Base-by-base conservation (phyloP, 2,113 vertebrate species). In the Scophthalmus maximus region DNA sequence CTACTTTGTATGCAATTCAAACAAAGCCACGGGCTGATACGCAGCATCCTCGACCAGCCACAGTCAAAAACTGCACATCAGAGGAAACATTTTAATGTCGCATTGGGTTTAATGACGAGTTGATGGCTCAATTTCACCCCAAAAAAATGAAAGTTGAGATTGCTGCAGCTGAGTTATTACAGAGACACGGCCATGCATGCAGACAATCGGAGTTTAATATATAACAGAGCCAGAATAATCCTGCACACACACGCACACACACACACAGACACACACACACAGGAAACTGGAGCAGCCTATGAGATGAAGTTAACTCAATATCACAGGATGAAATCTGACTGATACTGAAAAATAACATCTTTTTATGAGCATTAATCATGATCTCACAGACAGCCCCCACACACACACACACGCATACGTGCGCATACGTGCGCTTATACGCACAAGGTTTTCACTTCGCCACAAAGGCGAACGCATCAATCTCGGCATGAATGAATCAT, bases 401-500 rank as follows among this genome's bases (percentile, higher is more conserved):
- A 68, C 15, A 52, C 67, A 59, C 34, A 46, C 53, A 52, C 55
- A 30, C 38, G 20, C 49, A 57, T 25, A 42, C 44, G 47, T 55
- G 30, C 36, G 56, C 72, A 58, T 8, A 38, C 44, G 78, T 17
- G 67, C 8, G 34, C 70, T 61, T 1, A 22, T 3, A 53, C 26
- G 22, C 30, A 57, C 18, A 22, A 9, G 70, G 73, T 53, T 65
- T 42, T 15, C 34, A 47, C 56, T 47, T 73, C 58, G 53, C 9
- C 51, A 14, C 29, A 18, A 30, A 9, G 8, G 25, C 32, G 25
- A 71, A 3, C 23, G 61, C 77, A 79, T 52, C 72, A 51, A 76
- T 67, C 30, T 72, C 58, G 46, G 76, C 76, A 76, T 82, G 76
- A 84, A 86, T 87, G 83, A 89, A 86, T 89, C 87, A 89, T 84